These are phyloP conservation scores for Simalia tracyae DNA, from an alignment of 2,797 vertebrate species.

Conservation along the genomic window DNA sequence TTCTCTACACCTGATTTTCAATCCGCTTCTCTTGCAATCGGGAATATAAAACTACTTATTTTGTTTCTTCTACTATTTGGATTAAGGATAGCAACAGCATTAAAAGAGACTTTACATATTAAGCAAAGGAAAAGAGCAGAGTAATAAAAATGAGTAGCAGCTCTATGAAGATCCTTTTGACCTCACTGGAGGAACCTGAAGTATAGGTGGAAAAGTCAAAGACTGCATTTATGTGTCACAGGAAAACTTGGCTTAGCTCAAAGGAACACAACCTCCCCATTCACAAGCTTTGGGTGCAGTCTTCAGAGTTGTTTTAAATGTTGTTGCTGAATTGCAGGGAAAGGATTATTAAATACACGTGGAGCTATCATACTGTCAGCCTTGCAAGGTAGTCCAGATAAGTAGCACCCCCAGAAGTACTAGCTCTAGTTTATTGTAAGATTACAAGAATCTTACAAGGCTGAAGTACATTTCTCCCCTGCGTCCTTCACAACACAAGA, in stretches of 20 bases:
- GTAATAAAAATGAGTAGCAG: constrained; percentile 53
- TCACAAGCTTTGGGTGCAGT: not conserved
- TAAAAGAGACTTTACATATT: constrained; percentile 48
- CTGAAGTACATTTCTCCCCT: not conserved
- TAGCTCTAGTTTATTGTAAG: not conserved
- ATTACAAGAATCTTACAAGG: not conserved
- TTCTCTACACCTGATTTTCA: constrained; percentile 45
- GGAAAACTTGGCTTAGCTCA: not conserved
- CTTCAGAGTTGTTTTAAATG: not conserved
- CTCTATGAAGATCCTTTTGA: constrained; percentile 53
- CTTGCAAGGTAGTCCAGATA: not conserved
- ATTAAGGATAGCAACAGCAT: constrained; percentile 41
- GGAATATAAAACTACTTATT: constrained; percentile 14
- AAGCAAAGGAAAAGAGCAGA: not conserved
- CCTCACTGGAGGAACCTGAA: constrained; percentile 18
- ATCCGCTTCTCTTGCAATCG: constrained; percentile 24
- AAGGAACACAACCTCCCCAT: not conserved
- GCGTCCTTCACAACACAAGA: not conserved
- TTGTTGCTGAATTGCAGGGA: not conserved
- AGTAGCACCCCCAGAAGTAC: not conserved
- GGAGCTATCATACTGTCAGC: not conserved
- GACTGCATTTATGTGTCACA: not conserved
- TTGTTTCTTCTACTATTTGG: constrained; percentile 26
- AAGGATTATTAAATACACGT: not conserved
- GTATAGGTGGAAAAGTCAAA: constrained; percentile 52